Percentiles rank a stretch among this genome's conserved stretches.
Evolutionary conservation across 2,797 vertebrate genomes (phyloP).

Genomic region (Perodicticus potto): DNA sequence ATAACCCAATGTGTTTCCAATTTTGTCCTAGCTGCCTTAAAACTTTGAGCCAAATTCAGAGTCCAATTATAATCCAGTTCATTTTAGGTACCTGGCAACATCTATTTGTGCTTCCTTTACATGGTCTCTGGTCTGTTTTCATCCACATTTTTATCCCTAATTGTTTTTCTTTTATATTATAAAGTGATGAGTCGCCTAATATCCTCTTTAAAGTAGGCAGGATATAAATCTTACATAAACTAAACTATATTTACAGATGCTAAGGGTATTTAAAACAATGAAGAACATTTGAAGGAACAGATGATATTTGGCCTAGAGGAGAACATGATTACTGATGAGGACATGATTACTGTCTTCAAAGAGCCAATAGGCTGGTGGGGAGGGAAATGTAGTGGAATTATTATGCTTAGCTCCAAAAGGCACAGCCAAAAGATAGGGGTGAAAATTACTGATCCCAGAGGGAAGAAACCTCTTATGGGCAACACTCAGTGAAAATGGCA

Average conservation of each 20-base stretch:
- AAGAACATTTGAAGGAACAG: conserved; percentile 75
- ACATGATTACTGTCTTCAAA: conserved; percentile 69
- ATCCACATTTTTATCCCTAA: conserved; percentile 74
- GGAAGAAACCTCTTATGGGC: conserved; percentile 47
- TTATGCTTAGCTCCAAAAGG: conserved; percentile 65
- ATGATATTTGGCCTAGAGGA: conserved; percentile 72
- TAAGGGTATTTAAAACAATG: conserved; percentile 73
- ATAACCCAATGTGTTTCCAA: conserved; percentile 80
- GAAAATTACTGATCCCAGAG: conserved; percentile 64
- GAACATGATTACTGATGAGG: conserved; percentile 57
- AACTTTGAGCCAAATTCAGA: conserved; percentile 82
- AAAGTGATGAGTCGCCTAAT: conserved; percentile 74
- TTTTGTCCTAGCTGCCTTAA: conserved; percentile 83
- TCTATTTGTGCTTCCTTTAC: conserved; percentile 74
- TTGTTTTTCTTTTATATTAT: conserved; percentile 76
- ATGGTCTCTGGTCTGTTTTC: conserved; percentile 75
- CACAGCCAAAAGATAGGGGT: conserved; percentile 63
- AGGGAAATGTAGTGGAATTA: conserved; percentile 60
- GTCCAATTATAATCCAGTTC: conserved; percentile 84
- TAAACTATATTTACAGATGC: conserved; percentile 74
- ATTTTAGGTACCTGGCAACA: conserved; percentile 83
- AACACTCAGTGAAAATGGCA: neutral
- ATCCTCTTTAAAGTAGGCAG: conserved; percentile 69
- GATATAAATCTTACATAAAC: conserved; percentile 78
- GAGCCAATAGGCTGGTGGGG: conserved; percentile 41